Base-by-base conservation (phyloP, 2,797 vertebrate species). In the Brachyalestes nurse region DNA sequence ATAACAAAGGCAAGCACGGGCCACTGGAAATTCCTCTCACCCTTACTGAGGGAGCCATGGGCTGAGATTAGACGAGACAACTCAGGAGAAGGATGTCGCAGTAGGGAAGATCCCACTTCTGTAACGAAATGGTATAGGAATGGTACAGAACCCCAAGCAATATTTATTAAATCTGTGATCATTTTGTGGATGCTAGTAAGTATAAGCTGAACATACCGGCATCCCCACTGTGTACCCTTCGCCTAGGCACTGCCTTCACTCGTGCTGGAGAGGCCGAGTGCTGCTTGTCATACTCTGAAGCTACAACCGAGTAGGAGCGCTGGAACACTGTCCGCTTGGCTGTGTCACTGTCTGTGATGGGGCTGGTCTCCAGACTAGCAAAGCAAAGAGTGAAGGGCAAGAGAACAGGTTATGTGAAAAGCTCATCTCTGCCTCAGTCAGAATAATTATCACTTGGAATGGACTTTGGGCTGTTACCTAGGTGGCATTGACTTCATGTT, bases 401-500 rank as follows among this genome's bases (percentile, higher is more conserved):
- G 13, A 42, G 21, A 72, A 12, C 7, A 40, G 34, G 19, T 60
- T 6, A 45, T 23, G 8, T 70, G 13, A 74, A 77, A 77, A 28
- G 17, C 6, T 17, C 6, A 49, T 75, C 5, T 17, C 10, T 34
- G 28, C 21, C 13, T 12, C n/a, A 64, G 16, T 5, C 2, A 25
- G 16, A 7, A 7, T 62, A 57, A 62, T 14, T 7, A 40, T 70
- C 7, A 76, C 16, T 10, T 6, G n/a, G 6, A 66, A 5, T 28
- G 9, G 49, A 66, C 51, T 25, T 6, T 72, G 84, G 38, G 81
- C 62, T 80, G 80, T 72, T 96, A 99, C 98, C 98, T 99, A 75
- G 96, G 98, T n/a, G 98, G 98, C 98, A 99, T 99, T 64, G 98
- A 99, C 86, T 99, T 99, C 98, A 99, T 98, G 91, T 99, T 99